Conservation (phyloP, 2,888 invertebrate species). For the Phaonia tiefii region DNA sequence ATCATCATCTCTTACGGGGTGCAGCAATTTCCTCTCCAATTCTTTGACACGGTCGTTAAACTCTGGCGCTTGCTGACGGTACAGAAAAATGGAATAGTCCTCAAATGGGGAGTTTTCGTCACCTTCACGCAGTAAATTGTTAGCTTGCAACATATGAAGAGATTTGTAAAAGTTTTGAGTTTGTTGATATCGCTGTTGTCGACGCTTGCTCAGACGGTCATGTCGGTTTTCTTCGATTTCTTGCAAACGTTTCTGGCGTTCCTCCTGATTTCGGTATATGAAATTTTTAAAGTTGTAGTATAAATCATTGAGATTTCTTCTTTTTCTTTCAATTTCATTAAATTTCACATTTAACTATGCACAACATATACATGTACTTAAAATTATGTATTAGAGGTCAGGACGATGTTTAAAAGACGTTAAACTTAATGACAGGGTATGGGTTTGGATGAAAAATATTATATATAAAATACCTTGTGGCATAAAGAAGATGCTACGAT, state of each 20-base stretch:
- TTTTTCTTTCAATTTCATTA: slow-evolving; percentile 13
- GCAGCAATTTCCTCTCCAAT: slow-evolving; percentile 87
- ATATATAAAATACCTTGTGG: slow-evolving; percentile 67
- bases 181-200: slow-evolving; percentile 87
- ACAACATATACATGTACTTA: too few species aligned
- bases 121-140: slow-evolving; percentile 84
- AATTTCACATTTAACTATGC: not conserved
- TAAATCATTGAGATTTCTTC: slow-evolving; percentile 27
- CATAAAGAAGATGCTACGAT: slow-evolving; percentile 58
- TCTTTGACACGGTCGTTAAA: slow-evolving; percentile 92
- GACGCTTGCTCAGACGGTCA: slow-evolving; percentile 85
- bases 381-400: not conserved
- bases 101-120: slow-evolving; percentile 86
- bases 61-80: slow-evolving; percentile 91
- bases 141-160: slow-evolving; percentile 91
- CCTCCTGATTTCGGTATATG: slow-evolving; percentile 82
- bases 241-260: slow-evolving; percentile 87
- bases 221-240: slow-evolving; percentile 86
- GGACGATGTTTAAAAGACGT: slow-evolving; percentile 1
- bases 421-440: not conserved
- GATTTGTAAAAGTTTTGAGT: slow-evolving; percentile 92
- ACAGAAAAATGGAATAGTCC: slow-evolving; percentile 92
- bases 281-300: slow-evolving; percentile 25
- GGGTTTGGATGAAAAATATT: slow-evolving; percentile 5
- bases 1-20: slow-evolving; percentile 84